Percentiles rank a stretch among this genome's conserved stretches.
Evolutionary conservation across 37 sponge, comb jelly and placozoan genomes (phyloP).

Genomic region (Hexactinellida sp.): DNA sequence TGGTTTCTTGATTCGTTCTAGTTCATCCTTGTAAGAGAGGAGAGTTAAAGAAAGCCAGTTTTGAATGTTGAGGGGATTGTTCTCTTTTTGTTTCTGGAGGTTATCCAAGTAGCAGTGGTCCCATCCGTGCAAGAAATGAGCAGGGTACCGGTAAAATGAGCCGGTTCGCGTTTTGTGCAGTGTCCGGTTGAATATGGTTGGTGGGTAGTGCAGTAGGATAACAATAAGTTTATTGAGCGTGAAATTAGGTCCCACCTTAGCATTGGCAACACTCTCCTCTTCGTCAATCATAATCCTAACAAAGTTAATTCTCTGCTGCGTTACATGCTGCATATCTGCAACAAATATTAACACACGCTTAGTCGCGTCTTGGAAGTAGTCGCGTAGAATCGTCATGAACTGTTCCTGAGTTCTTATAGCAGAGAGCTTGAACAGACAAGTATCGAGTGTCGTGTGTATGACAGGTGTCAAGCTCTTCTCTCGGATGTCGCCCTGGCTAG

Average conservation of each 20-base stretch:
- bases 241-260: neutral
- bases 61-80: slow-evolving; percentile 1
- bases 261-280: slow-evolving; percentile 19
- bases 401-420: slow-evolving; percentile 16
- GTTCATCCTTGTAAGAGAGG: neutral
- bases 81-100: neutral
- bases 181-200: slow-evolving; percentile 30
- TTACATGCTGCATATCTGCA: slow-evolving; percentile 52
- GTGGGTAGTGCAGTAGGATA: slow-evolving; percentile 70
- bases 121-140: slow-evolving; percentile 79
- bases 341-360: slow-evolving; percentile 16
- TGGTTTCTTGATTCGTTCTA: neutral
- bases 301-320: slow-evolving; percentile 47
- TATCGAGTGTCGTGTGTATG: neutral
- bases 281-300: slow-evolving; percentile 71
- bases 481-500: neutral
- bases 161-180: neutral
- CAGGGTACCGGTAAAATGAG: slow-evolving; percentile 54
- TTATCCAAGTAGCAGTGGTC: slow-evolving; percentile 61
- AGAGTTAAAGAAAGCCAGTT: neutral
- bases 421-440: neutral
- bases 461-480: neutral
- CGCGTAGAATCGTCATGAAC: slow-evolving; percentile 16
- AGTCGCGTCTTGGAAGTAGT: neutral
- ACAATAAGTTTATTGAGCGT: slow-evolving; percentile 43